Evolutionary conservation across 2,888 invertebrate species (phyloP), one percentile per base, ranked within the genome.

Genomic region (Cephus spinipes): DNA sequence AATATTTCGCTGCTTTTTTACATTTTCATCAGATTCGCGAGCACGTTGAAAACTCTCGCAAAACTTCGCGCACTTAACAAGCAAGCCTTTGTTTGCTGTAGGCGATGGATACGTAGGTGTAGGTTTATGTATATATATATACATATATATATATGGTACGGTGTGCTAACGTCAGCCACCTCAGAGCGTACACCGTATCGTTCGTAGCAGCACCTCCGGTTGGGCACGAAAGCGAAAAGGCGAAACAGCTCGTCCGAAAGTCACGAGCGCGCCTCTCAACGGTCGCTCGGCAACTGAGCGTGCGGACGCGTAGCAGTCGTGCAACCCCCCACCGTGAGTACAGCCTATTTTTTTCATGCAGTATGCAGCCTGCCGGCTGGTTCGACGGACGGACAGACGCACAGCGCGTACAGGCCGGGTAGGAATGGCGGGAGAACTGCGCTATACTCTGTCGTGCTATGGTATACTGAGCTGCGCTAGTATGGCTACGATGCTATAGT

Each of bases 261-360:
- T 83, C 79, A 81, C 83, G 77, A 83, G 85, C 87, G 86, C 87
- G 85, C 87, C 87, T 86, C 83, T 88, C 91, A 88, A 91, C 90
- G 90, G 90, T 90, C 91, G 91, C 91, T 89, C 91, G 89, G 88
- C 89, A 90, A 91, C 91, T 91, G 91, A 91, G 88, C 89, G 87
- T 86, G 85, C 86, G 87, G 87, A 88, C 89, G 89, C 89, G 87
- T 85, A 84, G 86, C 87, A 82, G 86, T 86, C 82, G 81, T 82
- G 84, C 79, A 86, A 84, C 82, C 87, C 89, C 89, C 89, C 86
- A 85, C 88, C 84, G 80, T 76, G 76, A 75, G 73, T 32, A 80
- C 77, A 74, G 77, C 78, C 80, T 80, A 81, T 82, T 83, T 82
- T 35, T 83, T 81, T 75, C 78, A 74, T 74, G 80, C 81, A 76